Percentiles rank a stretch among this genome's conserved stretches.
phyloP scores from a whole-genome alignment of 2,113 vertebrate species.

The rabbit (Oryctolagus cuniculus) region DNA sequence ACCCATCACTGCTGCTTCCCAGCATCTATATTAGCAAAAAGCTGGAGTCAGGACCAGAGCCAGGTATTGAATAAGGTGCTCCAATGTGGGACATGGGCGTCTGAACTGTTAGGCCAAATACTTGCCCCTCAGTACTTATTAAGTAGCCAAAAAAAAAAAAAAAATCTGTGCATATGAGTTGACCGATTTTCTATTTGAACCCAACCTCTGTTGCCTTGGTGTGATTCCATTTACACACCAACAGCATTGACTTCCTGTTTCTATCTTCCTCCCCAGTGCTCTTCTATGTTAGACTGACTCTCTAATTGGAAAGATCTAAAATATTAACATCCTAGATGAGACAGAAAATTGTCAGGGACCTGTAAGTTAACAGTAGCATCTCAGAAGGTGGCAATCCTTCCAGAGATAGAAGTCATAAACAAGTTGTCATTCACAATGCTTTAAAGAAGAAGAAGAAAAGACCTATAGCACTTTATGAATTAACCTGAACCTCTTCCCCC shows the following conservation, averaged over 20 bases:
- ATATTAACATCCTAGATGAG: not conserved
- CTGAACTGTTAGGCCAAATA: no score
- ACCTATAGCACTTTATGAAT: not conserved
- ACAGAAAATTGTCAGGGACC: not conserved
- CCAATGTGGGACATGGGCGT: no score
- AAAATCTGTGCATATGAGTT: not conserved
- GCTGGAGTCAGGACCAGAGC: no score
- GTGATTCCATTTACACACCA: not conserved
- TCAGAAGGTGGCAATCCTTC: not conserved
- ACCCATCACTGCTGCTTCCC: no score
- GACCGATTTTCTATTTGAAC: not conserved
- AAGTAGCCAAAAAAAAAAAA: not conserved
- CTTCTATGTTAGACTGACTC: not conserved
- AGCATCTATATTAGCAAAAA: no score
- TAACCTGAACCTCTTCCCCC: constrained; percentile 21
- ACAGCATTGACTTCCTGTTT: not conserved
- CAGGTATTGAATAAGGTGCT: no score
- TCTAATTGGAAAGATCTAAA: not conserved
- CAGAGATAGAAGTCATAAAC: not conserved
- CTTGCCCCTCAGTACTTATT: not conserved
- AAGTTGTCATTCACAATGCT: not conserved
- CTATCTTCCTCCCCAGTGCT: not conserved
- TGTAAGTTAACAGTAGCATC: not conserved
- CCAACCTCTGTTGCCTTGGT: not conserved
- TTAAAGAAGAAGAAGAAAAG: not conserved